Evolutionary conservation across 2,797 vertebrate genomes (phyloP), one percentile per base, ranked within the genome.

Genomic region (Onychomys arenicola): DNA sequence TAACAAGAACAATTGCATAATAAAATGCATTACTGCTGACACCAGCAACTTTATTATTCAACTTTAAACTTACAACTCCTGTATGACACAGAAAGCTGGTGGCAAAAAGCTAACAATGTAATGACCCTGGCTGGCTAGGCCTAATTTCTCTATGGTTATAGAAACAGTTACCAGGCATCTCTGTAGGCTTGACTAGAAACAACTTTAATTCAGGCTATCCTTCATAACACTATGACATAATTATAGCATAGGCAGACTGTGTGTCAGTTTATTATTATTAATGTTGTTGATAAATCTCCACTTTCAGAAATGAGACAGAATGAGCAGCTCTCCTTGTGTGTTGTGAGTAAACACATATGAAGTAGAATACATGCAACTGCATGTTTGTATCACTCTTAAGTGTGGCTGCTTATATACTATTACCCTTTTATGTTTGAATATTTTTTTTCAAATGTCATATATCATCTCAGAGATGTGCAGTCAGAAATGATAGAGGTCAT

Each of bases 1-100:
- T 98, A 98, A 98, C 96, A 98, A 98, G 98, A 99, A 98, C 96
- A 98, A 99, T 92, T 98, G 97, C 97, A 98, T 98, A 98, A 98
- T 98, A 98, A 98, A 99, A 98, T 93, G 97, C 88, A 98, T 96
- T 98, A 98, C 95, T 98, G 98, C 98, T 99, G 98, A 98, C 97
- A 98, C 63, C 94, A 93, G 96, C 97, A 98, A 98, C 96, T 98
- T 98, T 96, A 81, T 97, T 97, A 61, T 97, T 90, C 92, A 98
- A 96, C 97, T 98, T 98, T 63, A 71, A 96, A 97, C 97, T 92
- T 97, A 95, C 86, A 98, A 95, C 96, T 88, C 91, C 83, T 78
- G 94, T 93, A 67, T 69, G 95, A 6, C n/a, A 95, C 10, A 95
- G 71, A 98, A 75, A 96, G 95, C 77, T 93, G 32, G 17, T 88